These are phyloP conservation scores for Drosophila aldrichi DNA, from an alignment of 2,888 invertebrate species.

Conservation along the genomic window DNA sequence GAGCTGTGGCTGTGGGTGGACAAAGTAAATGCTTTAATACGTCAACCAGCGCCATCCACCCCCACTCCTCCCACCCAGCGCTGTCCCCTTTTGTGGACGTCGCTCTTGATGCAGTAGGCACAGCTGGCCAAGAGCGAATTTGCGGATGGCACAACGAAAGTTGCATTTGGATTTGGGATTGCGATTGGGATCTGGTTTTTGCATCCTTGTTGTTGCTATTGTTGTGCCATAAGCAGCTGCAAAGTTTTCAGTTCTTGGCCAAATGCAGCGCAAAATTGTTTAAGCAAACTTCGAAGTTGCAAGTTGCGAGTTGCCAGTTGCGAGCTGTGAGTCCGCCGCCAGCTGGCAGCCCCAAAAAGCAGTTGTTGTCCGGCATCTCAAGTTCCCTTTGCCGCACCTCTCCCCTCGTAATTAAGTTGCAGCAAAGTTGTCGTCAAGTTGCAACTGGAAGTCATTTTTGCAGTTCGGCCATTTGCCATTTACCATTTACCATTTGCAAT, in stretches of 20 bases:
- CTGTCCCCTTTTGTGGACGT: neutral
- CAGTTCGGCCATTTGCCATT: slow-evolving; percentile 25
- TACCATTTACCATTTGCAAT: slow-evolving; percentile 9
- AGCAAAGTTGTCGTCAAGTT: slow-evolving; percentile 63
- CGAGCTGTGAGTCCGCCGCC: slow-evolving; percentile 24
- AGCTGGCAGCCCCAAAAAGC: slow-evolving; percentile 34
- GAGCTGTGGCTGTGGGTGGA: slow-evolving; percentile 5
- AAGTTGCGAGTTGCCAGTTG: slow-evolving; percentile 37
- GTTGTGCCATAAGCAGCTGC: slow-evolving; percentile 27
- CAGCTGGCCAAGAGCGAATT: slow-evolving; percentile 38
- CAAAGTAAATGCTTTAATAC: slow-evolving; percentile 1
- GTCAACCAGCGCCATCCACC: neutral
- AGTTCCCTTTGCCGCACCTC: neutral
- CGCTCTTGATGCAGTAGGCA: slow-evolving; percentile 20
- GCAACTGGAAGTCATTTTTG: slow-evolving; percentile 30
- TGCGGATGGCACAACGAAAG: slow-evolving; percentile 50
- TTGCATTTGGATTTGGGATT: slow-evolving; percentile 38
- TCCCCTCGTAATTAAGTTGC: slow-evolving; percentile 69
- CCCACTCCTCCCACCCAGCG: too few relatives aligned
- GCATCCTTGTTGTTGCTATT: slow-evolving; percentile 23
- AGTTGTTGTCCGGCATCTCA: slow-evolving; percentile 26
- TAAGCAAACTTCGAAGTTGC: slow-evolving; percentile 66
- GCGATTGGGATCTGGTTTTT: slow-evolving; percentile 30
- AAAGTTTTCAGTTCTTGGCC: slow-evolving; percentile 53
- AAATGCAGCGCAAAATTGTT: slow-evolving; percentile 63